Evolutionary conservation across 1,140 invertebrate species (phyloP).

Genomic region (Neoseiulus cucumeris): DNA sequence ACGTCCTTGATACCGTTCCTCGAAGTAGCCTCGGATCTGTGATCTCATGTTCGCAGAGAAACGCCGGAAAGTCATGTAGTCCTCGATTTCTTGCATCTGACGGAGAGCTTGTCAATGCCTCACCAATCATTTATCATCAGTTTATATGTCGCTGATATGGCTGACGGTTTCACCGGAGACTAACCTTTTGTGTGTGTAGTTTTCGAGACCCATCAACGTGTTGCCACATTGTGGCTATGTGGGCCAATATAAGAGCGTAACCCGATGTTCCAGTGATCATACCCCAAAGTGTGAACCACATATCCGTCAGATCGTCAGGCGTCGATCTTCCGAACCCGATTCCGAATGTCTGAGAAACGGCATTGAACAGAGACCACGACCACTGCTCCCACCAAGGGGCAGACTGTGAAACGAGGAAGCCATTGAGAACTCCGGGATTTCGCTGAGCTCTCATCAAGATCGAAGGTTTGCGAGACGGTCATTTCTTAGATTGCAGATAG

Average conservation of each 20-base stretch:
- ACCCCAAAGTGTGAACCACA: not conserved
- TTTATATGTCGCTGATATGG: no score
- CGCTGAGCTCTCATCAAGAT: no score
- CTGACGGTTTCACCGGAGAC: no score
- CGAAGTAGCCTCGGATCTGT: not conserved
- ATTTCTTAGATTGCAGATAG: no score
- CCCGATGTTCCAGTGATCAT: not conserved
- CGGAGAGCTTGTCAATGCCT: no score
- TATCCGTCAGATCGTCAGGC: not conserved
- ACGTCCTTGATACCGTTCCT: not conserved
- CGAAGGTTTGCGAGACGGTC: no score
- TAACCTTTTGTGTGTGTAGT: not conserved
- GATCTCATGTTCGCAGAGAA: not conserved
- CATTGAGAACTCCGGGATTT: no score
- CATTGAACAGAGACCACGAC: not conserved
- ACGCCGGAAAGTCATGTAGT: not conserved
- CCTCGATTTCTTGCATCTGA: constrained; percentile 4
- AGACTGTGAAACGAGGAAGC: not conserved
- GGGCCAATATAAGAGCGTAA: not conserved
- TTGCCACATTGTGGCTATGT: not conserved
- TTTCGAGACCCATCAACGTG: not conserved
- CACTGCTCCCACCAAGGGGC: not conserved
- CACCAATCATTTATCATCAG: no score
- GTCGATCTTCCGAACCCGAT: not conserved
- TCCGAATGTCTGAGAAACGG: not conserved